These are phyloP conservation scores for Nyctalus aviator DNA, from an alignment of 2,797 vertebrate species.

Conservation along the genomic window DNA sequence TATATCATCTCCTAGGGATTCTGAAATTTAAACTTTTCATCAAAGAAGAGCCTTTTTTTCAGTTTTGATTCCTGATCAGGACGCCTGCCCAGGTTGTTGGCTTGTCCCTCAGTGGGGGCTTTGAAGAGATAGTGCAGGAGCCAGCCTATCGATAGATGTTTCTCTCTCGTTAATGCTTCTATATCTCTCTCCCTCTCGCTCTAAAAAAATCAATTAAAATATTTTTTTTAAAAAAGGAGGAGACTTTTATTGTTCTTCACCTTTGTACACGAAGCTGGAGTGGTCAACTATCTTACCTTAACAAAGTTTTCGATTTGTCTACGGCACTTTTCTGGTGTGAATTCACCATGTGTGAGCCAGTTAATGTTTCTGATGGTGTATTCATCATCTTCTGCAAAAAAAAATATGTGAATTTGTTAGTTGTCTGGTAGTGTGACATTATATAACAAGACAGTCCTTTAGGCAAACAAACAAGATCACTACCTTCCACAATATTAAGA, in stretches of 20 bases:
- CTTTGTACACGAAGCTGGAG: neutral
- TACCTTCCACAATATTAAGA: slow-evolving; percentile 52
- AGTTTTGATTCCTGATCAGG: neutral
- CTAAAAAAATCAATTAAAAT: neutral
- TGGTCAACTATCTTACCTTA: slow-evolving; percentile 84
- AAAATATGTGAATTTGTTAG: slow-evolving; percentile 53
- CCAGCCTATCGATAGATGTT: neutral
- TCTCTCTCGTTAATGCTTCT: neutral
- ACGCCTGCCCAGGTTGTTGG: neutral
- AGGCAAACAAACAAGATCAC: neutral
- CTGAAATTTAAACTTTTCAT: slow-evolving; percentile 17
- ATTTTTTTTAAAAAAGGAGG: neutral
- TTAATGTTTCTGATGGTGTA: slow-evolving; percentile 71
- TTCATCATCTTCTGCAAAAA: slow-evolving; percentile 60
- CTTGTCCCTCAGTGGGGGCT: neutral
- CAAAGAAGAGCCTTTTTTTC: neutral
- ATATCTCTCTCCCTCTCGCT: neutral
- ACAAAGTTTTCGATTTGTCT: slow-evolving; percentile 90
- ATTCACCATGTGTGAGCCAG: slow-evolving; percentile 89
- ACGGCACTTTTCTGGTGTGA: slow-evolving; percentile 88
- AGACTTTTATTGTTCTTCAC: neutral
- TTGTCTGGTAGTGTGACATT: neutral
- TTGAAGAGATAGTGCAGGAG: neutral
- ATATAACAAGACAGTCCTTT: neutral
- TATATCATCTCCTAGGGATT: neutral